Base-by-base conservation (phyloP, 2,113 vertebrate species). In the Ammodytes marinus region DNA sequence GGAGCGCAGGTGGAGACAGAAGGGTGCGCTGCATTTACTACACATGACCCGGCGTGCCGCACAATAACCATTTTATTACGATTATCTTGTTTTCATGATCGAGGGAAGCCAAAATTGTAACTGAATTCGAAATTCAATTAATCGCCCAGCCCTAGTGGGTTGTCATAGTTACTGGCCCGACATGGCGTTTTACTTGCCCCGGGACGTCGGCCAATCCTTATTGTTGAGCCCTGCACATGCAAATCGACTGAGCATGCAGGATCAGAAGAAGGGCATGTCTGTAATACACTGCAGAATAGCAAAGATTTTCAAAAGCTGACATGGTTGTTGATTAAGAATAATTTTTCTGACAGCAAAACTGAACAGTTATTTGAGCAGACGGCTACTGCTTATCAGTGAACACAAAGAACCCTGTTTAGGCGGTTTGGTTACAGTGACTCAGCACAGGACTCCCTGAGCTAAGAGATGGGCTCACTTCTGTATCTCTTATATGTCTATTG, bases 351-450 rank as follows among this genome's bases (percentile, higher is more conserved):
- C 49, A 68, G 58, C 43, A 53, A 74, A 72, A 78, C 55, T 58
- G 77, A 27, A 58, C 66, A 83, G 88, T 86, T 90, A 89, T 75
- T 87, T 77, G 59, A 86, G 82, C n/a, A 69, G 80, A 89, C 88
- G 90, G 89, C 83, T 90, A 83, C 69, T 85, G 75, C 79, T 90
- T 85, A 93, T 93, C 86, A 81, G 82, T n/a, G 11, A 68, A 76
- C 74, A 90, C 82, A 91, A 93, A 94, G 91, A 82, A 82, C 60
- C 86, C 77, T 81, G 87, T 88, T 90, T 86, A 50, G 74, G 78
- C 71, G 3, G 79, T 84, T 79, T 76, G 39, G 88, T 86, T 79
- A 75, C 59, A 90, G 69, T 93, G 93, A 94, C 82, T 93, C 93
- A 93, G 90, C 86, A 65, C 68, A 70, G 61, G 80, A 74, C 89